Conservation (phyloP, 2,113 vertebrate genomes). For the Cygnus buccinator region DNA sequence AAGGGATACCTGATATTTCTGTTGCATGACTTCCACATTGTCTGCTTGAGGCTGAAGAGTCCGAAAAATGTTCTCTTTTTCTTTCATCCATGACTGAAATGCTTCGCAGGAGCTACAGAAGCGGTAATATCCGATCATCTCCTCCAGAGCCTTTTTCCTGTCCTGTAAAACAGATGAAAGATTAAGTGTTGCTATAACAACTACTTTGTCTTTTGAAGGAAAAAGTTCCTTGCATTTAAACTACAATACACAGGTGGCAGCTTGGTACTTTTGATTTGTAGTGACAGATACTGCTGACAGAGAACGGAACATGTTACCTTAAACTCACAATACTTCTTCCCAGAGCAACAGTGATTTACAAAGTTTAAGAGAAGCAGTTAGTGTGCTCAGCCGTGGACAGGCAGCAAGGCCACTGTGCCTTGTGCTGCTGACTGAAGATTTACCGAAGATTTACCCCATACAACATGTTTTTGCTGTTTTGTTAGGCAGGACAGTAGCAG, state of each 20-base stretch:
- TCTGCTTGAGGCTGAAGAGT: constrained; percentile 77
- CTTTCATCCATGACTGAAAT: constrained; percentile 89
- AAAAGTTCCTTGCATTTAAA: neutral
- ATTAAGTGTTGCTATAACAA: neutral
- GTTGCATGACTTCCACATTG: constrained; percentile 79
- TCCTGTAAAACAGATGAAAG: constrained; percentile 25
- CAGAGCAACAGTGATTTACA: neutral
- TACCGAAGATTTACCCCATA: neutral
- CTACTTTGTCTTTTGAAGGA: neutral
- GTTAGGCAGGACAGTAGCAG: neutral
- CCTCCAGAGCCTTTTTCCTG: constrained; percentile 81
- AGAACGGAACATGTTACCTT: neutral
- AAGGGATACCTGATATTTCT: constrained; percentile 84
- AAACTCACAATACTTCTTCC: neutral
- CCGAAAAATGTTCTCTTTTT: constrained; percentile 83
- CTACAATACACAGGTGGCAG: neutral
- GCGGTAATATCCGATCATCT: constrained; percentile 80
- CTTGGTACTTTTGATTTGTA: neutral
- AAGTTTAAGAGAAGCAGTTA: neutral
- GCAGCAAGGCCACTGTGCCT: neutral
- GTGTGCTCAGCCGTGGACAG: neutral
- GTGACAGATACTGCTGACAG: neutral
- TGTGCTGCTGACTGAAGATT: neutral
- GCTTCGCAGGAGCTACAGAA: constrained; percentile 85
- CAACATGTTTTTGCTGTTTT: neutral